Evolutionary conservation across 1,140 invertebrate genomes (phyloP).

Genomic region (Stegodyphus dumicola): DNA sequence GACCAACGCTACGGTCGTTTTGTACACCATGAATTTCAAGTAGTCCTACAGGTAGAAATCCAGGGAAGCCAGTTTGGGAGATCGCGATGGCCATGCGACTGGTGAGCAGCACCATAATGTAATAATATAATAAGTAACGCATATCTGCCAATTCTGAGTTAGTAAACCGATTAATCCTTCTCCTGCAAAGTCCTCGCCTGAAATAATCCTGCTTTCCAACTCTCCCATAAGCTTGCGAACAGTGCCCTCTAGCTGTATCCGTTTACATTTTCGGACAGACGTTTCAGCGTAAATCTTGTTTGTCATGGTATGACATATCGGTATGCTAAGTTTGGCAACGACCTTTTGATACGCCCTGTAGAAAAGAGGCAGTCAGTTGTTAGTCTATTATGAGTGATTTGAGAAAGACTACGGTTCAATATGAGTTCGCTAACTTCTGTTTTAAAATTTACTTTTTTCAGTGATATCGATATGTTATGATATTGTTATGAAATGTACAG

Average conservation of each 20-base stretch:
- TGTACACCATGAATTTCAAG: too few relatives aligned
- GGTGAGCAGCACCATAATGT: constrained; percentile 1
- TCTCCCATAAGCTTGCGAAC: neutral
- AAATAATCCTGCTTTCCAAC: neutral
- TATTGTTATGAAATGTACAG: too few relatives aligned
- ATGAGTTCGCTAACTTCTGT: neutral
- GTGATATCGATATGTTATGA: neutral
- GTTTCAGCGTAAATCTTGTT: neutral
- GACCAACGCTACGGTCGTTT: too few relatives aligned
- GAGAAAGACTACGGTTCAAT: too few relatives aligned
- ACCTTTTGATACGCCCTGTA: neutral
- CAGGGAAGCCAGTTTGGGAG: neutral
- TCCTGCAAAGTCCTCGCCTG: too few relatives aligned
- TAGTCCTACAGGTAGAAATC: too few relatives aligned
- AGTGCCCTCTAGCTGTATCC: neutral
- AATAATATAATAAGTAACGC: constrained; percentile 18
- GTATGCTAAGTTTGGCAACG: too few relatives aligned
- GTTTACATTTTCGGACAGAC: constrained; percentile 5
- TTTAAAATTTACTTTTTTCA: neutral
- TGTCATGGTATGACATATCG: too few relatives aligned
- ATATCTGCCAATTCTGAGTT: neutral
- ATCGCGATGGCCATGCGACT: neutral
- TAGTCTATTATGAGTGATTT: too few relatives aligned
- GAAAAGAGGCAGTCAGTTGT: constrained; percentile 1
- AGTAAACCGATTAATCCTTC: too few relatives aligned